A percentile compares a stretch with the other conserved stretches of the same genome.
Evolutionary conservation across 1,140 invertebrate genomes (phyloP).

Genomic region (Meloidogyne exigua): DNA sequence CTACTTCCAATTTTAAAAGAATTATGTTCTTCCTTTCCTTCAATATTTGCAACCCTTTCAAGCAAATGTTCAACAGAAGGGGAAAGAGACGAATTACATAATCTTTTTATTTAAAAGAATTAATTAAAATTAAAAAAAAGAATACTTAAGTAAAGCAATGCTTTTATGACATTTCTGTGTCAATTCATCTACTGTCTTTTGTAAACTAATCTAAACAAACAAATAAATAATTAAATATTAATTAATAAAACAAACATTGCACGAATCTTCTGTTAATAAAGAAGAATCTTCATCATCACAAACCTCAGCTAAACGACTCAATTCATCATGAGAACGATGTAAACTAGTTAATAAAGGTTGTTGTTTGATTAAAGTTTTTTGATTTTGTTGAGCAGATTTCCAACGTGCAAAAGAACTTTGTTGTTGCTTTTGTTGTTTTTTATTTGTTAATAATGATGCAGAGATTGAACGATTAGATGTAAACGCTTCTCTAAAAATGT

Average conservation of each 20-base stretch:
- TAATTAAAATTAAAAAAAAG: not conserved
- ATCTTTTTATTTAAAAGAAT: conserved; percentile 9
- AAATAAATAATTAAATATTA: not conserved
- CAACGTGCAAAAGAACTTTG: conserved; percentile 11
- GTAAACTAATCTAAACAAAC: conserved; percentile 27
- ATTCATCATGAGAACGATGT: conserved; percentile 49
- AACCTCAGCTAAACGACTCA: conserved; percentile 43
- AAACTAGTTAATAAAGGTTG: conserved; percentile 38
- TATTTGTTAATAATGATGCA: not conserved
- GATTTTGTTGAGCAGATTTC: not conserved
- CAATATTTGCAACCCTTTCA: conserved; percentile 38
- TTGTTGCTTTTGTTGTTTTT: conserved; percentile 16
- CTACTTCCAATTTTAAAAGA: not conserved
- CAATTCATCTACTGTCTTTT: conserved; percentile 48
- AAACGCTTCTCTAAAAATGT: conserved; percentile 38
- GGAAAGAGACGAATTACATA: conserved; percentile 49
- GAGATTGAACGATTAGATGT: conserved; percentile 41
- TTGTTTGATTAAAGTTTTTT: conserved; percentile 19
- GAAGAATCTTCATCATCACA: conserved; percentile 9
- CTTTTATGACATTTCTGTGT: conserved; percentile 47
- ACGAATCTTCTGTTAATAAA: not conserved
- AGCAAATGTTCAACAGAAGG: conserved; percentile 47
- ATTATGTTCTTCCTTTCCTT: conserved; percentile 11
- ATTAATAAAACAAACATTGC: conserved; percentile 11
- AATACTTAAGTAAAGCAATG: conserved; percentile 47